Evolutionary conservation across 1,140 invertebrate species (phyloP).

Genomic region (Asobara japonica): DNA sequence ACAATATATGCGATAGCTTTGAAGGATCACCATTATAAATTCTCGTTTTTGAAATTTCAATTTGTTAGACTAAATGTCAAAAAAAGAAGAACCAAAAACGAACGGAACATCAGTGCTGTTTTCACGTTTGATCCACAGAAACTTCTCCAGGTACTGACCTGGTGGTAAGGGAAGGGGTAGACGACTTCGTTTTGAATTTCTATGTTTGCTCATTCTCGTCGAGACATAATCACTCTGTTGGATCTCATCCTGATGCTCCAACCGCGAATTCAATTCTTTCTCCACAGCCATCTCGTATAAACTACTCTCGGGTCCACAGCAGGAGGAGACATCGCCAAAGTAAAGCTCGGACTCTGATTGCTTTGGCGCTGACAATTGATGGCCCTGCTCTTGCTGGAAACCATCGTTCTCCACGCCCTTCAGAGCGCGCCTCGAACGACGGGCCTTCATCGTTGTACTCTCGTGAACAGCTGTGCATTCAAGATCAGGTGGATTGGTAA

Average conservation of each 20-base stretch:
- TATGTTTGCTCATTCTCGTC: constrained; percentile 66
- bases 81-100: too few species aligned
- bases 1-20: too few species aligned
- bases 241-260: constrained; percentile 29
- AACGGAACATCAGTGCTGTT: too few species aligned
- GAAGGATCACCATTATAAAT: too few species aligned
- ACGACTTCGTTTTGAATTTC: constrained; percentile 69
- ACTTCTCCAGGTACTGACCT: too few species aligned
- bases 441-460: constrained; percentile 50
- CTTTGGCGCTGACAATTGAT: constrained; percentile 47
- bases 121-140: too few species aligned
- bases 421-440: constrained; percentile 53
- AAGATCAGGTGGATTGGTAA: constrained; percentile 51
- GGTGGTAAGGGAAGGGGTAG: constrained; percentile 69
- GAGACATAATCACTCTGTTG: constrained; percentile 65
- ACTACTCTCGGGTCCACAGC: constrained; percentile 69
- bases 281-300: constrained; percentile 62
- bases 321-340: constrained; percentile 87
- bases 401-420: constrained; percentile 73
- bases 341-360: constrained; percentile 79
- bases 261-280: constrained; percentile 45
- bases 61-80: too few species aligned
- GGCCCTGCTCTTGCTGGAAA: constrained; percentile 65
- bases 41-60: too few species aligned
- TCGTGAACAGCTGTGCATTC: constrained; percentile 45